Percentiles rank a stretch among this genome's conserved stretches.
Evolutionary conservation across 1,140 invertebrate genomes (phyloP).

Genomic region (Ips typographus): DNA sequence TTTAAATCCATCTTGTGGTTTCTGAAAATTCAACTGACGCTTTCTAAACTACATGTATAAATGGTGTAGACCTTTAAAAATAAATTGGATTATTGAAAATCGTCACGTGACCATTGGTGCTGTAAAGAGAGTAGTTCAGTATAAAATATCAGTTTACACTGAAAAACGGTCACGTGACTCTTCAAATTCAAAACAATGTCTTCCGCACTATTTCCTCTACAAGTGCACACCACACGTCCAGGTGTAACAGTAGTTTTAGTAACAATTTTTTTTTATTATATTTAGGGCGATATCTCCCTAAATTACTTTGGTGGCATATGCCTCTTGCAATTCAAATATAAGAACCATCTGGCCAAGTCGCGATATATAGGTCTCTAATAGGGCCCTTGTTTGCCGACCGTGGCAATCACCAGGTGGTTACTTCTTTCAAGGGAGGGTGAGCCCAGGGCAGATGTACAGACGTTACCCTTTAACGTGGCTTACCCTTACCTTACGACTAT

Average conservation of each 20-base stretch:
- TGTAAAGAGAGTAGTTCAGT: too few relatives aligned
- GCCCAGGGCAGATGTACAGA: slow-evolving; percentile 45
- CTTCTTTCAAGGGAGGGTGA: slow-evolving; percentile 47
- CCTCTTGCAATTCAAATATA: slow-evolving; percentile 39
- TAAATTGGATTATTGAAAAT: too few relatives aligned
- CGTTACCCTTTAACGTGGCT: slow-evolving; percentile 29
- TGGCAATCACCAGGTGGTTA: slow-evolving; percentile 50
- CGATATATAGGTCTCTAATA: slow-evolving; percentile 36
- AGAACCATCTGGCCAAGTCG: slow-evolving; percentile 41
- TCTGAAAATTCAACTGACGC: too few relatives aligned
- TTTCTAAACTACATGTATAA: too few relatives aligned
- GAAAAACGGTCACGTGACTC: too few relatives aligned
- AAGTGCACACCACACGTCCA: background rate
- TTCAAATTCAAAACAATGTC: too few relatives aligned
- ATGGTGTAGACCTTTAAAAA: too few relatives aligned
- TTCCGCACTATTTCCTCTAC: background rate
- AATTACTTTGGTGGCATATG: slow-evolving; percentile 41
- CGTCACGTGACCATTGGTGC: too few relatives aligned
- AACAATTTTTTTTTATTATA: slow-evolving; percentile 1
- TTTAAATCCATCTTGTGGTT: too few relatives aligned
- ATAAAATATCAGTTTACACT: too few relatives aligned
- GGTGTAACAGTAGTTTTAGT: background rate
- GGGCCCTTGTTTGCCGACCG: slow-evolving; percentile 50
- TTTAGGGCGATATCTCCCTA: background rate
- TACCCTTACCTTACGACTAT: slow-evolving; percentile 43